These are phyloP conservation scores for Erpobdella octoculata DNA, from an alignment of 2,888 invertebrate species.

Conservation along the genomic window DNA sequence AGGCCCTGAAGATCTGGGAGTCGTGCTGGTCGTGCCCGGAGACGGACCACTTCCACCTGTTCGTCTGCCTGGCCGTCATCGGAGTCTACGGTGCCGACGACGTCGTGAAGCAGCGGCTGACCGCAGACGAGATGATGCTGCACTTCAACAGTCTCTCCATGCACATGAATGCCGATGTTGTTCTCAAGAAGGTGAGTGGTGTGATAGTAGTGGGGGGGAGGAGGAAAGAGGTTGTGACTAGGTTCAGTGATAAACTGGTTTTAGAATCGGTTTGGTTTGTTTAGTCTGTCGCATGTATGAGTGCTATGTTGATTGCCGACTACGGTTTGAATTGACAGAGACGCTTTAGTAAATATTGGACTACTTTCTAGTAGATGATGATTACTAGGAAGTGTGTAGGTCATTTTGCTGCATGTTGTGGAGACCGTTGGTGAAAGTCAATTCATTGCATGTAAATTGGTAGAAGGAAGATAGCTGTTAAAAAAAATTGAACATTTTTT, in stretches of 20 bases:
- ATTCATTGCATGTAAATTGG: too few species aligned
- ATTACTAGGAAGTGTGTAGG: too few species aligned
- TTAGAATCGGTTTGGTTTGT: too few species aligned
- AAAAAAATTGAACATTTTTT: too few species aligned
- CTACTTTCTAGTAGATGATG: too few species aligned
- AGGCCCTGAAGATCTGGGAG: conserved; percentile 88
- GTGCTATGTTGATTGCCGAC: background rate
- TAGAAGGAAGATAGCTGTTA: too few species aligned
- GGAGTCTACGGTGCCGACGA: conserved; percentile 72
- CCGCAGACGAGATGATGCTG: conserved; percentile 86
- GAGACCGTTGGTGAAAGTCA: too few species aligned
- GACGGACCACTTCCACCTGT: conserved; percentile 90
- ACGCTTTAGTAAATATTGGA: background rate
- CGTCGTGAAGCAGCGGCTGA: conserved; percentile 79
- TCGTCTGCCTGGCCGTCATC: conserved; percentile 83
- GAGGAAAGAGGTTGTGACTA: background rate
- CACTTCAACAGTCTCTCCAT: conserved; percentile 91
- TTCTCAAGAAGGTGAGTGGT: conserved; percentile 65
- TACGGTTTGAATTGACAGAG: background rate
- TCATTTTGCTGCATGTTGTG: too few species aligned
- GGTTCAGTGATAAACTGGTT: background rate
- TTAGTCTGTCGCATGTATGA: background rate
- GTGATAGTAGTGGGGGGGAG: background rate
- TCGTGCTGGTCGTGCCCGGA: conserved; percentile 55
- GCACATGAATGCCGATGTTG: conserved; percentile 90